Base-by-base conservation (phyloP, 2,797 vertebrate species). In the Galagoides demidoff region DNA sequence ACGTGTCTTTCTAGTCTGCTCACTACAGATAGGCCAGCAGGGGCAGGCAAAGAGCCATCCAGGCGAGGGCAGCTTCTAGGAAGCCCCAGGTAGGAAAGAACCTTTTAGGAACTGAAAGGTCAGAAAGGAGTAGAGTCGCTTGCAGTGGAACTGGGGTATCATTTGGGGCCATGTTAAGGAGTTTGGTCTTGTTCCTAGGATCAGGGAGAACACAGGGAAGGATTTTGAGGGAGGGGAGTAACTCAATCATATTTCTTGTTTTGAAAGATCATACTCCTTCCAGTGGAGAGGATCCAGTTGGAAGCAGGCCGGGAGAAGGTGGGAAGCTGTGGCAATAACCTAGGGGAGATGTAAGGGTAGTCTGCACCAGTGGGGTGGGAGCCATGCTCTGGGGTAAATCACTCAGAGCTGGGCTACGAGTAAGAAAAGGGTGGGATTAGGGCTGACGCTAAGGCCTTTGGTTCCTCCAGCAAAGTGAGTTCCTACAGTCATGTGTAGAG, bases 381-480 rank as follows among this genome's bases (percentile, higher is more conserved):
- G 45, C 2, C 1, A 23, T 8, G 19, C 52, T 13, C 7, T 20
- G 61, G 31, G 61, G 16, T 12, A 25, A 3, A 25, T 34, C 10
- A 1, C 17, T 76, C 20, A 71, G 59, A 20, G 45, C 17, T 31
- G 3, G 3, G 19, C 63, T 1, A 6, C 27, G 57, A 23, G 20
- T 10, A 0, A 19, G 27, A 71, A 31, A 6, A 29, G 45, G 49
- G 25, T 37, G 31, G 39, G 7, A 8, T 3, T 2, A 0, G 2
- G 45, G 82, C 34, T 13, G n/a, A 9, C 0, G 0, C 25, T 22
- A 1, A 0, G 45, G 49, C 25, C 11, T 63, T 34, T 3, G 6
- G n/a, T 37, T 49, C 43, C 3, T 31, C 16, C 29, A 31, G 13
- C 31, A 17, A 45, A 34, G 57, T 3, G 1, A 68, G 64, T 43